Conservation (phyloP, 2,888 invertebrate genomes). For the Scaptomyza polygonia region DNA sequence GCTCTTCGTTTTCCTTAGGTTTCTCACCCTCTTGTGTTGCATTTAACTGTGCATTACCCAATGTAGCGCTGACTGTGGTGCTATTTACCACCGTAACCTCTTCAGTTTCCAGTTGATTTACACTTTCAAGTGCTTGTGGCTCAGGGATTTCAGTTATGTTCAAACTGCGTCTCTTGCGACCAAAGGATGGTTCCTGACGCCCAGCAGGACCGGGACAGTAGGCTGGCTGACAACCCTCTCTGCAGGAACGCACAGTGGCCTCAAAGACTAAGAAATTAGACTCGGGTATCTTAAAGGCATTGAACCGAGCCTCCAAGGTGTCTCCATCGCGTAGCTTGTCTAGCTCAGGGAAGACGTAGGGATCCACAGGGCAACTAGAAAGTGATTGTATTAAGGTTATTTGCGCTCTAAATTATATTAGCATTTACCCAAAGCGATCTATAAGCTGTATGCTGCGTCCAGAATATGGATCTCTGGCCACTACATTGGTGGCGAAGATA, state of each 20-base stretch:
- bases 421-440: conserved; percentile 91
- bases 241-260: conserved; percentile 94
- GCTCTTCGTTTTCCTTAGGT: conserved; percentile 82
- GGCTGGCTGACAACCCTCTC: conserved; percentile 95
- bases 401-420: not conserved
- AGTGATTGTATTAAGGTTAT: not conserved
- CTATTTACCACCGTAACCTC: conserved; percentile 75
- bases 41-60: conserved; percentile 70
- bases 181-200: conserved; percentile 92
- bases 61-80: conserved; percentile 76
- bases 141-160: conserved; percentile 78
- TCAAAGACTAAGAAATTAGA: conserved; percentile 97
- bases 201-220: conserved; percentile 93
- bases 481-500: conserved; percentile 96
- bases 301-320: conserved; percentile 95
- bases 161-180: conserved; percentile 87
- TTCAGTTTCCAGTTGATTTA: conserved; percentile 50
- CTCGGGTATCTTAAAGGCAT: conserved; percentile 97
- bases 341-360: conserved; percentile 95
- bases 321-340: conserved; percentile 94
- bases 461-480: conserved; percentile 96
- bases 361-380: conserved; percentile 93
- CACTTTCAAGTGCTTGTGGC: conserved; percentile 46
- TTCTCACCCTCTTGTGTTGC: conserved; percentile 65
- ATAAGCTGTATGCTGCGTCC: conserved; percentile 95